Evolutionary conservation across 2,888 invertebrate genomes (phyloP).

Genomic region (Sepiola atlantica): DNA sequence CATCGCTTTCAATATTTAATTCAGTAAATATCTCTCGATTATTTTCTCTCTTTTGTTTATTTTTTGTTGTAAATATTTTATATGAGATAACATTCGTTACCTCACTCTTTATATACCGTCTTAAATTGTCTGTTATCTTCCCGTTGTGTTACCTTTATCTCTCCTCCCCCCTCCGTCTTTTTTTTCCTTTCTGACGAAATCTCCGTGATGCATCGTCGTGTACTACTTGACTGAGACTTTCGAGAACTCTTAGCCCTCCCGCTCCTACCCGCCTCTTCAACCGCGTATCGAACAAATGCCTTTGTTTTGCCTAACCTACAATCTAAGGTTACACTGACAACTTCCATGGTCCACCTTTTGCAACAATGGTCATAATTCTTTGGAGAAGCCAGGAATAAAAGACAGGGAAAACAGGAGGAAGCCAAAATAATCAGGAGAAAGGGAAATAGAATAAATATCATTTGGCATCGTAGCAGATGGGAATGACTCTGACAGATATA

Average conservation of each 20-base stretch:
- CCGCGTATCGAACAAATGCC: neutral
- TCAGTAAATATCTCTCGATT: too few relatives aligned
- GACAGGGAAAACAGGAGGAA: neutral
- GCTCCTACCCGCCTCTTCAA: neutral
- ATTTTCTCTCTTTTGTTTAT: too few relatives aligned
- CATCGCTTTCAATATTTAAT: too few relatives aligned
- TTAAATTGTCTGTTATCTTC: too few relatives aligned
- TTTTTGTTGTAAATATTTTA: neutral
- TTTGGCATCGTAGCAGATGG: conserved; percentile 32
- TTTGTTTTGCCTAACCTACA: neutral
- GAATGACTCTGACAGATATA: conserved; percentile 9
- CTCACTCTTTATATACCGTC: neutral
- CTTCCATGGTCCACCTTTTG: conserved; percentile 18
- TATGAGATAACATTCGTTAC: neutral
- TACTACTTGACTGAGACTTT: neutral
- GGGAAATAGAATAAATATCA: neutral
- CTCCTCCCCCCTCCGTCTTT: neutral
- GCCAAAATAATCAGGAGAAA: neutral
- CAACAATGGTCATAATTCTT: conserved; percentile 22
- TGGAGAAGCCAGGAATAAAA: neutral
- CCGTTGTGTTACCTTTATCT: neutral
- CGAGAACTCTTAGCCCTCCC: neutral
- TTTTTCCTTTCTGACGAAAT: neutral
- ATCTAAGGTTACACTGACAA: conserved; percentile 32
- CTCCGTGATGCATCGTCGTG: neutral